Conservation (phyloP, 2,888 invertebrate species). For the Elmis aenea region DNA sequence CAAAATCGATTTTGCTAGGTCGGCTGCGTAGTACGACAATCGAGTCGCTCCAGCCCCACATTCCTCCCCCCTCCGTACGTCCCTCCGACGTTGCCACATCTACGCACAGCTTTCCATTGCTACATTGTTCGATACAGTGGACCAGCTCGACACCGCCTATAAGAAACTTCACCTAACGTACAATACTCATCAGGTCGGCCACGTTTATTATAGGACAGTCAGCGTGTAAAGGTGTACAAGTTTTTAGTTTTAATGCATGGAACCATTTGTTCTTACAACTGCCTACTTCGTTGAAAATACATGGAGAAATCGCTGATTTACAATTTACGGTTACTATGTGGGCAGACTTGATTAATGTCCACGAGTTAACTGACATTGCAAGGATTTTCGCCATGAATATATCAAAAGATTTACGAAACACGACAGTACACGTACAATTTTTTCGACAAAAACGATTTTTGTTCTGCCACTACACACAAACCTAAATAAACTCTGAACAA, state of each 20-base stretch:
- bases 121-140: constrained; percentile 35
- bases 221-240: constrained; percentile 30
- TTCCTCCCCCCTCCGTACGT: constrained; percentile 25
- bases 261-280: too few relatives aligned
- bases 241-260: constrained; percentile 27
- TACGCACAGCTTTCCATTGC: constrained; percentile 38
- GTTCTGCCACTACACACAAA: too few relatives aligned
- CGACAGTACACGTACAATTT: too few relatives aligned
- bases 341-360: too few relatives aligned
- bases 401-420: too few relatives aligned
- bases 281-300: too few relatives aligned
- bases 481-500: too few relatives aligned
- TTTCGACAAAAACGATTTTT: too few relatives aligned
- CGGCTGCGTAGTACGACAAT: constrained; percentile 33
- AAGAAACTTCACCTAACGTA: constrained; percentile 26
- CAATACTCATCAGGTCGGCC: constrained; percentile 22
- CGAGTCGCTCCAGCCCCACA: constrained; percentile 32
- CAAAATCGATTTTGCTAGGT: constrained; percentile 34
- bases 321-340: too few relatives aligned
- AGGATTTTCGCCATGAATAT: too few relatives aligned
- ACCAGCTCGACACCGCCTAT: constrained; percentile 24
- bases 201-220: constrained; percentile 36
- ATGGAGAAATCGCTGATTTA: too few relatives aligned
- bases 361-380: too few relatives aligned
- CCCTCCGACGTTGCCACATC: constrained; percentile 36